A percentile compares a stretch with the other conserved stretches of the same genome.
Evolutionary conservation across 1,140 invertebrate species (phyloP).

Genomic region (Ceratina australensis): DNA sequence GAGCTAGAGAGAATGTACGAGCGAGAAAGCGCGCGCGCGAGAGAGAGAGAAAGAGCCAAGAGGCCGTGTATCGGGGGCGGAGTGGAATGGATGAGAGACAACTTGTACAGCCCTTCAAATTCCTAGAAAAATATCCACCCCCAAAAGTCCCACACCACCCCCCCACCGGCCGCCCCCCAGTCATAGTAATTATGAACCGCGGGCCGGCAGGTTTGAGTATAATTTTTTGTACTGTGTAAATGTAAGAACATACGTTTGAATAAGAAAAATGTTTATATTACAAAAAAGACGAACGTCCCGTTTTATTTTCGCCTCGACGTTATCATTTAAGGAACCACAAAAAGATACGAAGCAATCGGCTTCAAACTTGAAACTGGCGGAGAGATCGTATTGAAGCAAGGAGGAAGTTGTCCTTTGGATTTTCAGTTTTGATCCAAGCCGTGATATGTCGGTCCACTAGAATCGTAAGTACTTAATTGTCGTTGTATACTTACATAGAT

Average conservation of each 20-base stretch:
- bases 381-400: too few relatives aligned
- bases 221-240: conserved; percentile 83
- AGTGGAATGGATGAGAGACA: conserved; percentile 60
- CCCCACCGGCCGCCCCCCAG: conserved; percentile 71
- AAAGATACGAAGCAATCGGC: too few relatives aligned
- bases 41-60: conserved; percentile 49
- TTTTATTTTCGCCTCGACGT: too few relatives aligned
- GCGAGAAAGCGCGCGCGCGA: neutral
- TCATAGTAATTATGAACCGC: conserved; percentile 76
- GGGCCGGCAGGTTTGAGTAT: conserved; percentile 77
- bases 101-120: conserved; percentile 69
- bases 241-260: conserved; percentile 82
- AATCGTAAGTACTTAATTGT: too few relatives aligned
- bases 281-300: conserved; percentile 59
- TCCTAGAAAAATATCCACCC: conserved; percentile 53
- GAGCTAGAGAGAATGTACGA: conserved; percentile 9
- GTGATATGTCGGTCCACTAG: too few relatives aligned
- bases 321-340: too few relatives aligned
- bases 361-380: too few relatives aligned
- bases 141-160: conserved; percentile 56
- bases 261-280: conserved; percentile 82
- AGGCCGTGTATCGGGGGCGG: conserved; percentile 72
- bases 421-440: too few relatives aligned
- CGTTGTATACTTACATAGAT: too few relatives aligned
- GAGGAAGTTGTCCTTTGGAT: too few relatives aligned